These are phyloP conservation scores for Cynaeus angustus DNA, from an alignment of 2,888 invertebrate genomes.

Conservation along the genomic window DNA sequence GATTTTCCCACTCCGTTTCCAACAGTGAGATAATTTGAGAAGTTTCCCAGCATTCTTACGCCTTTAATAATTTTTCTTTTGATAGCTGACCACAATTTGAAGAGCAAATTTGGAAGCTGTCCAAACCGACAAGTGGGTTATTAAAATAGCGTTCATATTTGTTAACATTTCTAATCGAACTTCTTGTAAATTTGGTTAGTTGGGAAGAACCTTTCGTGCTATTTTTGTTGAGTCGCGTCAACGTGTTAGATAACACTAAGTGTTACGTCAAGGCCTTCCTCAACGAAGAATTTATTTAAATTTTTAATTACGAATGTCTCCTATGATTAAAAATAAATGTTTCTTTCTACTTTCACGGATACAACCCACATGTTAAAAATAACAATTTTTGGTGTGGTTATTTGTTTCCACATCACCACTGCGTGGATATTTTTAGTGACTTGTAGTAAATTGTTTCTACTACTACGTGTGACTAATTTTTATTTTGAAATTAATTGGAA, in stretches of 20 bases:
- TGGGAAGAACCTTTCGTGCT: too few species aligned
- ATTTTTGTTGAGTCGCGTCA: too few species aligned
- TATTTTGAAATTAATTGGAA: neutral
- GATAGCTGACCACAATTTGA: constrained; percentile 13
- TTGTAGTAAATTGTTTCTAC: constrained; percentile 5
- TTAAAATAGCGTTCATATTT: constrained; percentile 44
- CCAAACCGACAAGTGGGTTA: constrained; percentile 45
- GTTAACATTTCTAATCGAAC: constrained; percentile 11
- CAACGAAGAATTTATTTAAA: neutral
- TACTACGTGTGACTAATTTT: neutral
- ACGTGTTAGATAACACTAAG: constrained; percentile 22
- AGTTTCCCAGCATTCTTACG: neutral
- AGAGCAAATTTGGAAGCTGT: constrained; percentile 38
- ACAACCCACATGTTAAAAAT: constrained; percentile 3
- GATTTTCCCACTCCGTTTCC: too few species aligned
- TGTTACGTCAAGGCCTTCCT: constrained; percentile 9
- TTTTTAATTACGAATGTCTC: too few species aligned
- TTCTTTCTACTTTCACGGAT: constrained; percentile 3
- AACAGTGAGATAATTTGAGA: constrained; percentile 2
- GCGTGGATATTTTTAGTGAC: neutral
- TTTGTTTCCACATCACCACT: neutral
- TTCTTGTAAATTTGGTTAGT: neutral
- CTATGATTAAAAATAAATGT: neutral
- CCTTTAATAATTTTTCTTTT: constrained; percentile 14
- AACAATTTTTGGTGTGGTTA: neutral